Conservation (phyloP, 2,797 vertebrate genomes). For the Xerus rutilus region DNA sequence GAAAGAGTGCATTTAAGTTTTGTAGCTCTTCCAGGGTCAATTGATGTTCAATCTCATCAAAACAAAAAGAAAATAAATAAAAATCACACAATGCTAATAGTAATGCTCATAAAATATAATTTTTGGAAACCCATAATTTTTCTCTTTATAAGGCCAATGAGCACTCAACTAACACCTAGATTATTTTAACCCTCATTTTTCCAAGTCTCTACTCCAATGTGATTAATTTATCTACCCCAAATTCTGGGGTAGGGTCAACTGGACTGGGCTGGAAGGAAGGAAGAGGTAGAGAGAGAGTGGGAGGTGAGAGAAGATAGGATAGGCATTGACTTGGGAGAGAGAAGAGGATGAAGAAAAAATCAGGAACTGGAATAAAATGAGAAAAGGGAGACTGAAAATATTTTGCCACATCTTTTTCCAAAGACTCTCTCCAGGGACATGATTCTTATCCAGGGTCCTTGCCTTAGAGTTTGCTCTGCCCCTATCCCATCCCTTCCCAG, state of each 20-base stretch:
- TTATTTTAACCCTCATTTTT: not conserved
- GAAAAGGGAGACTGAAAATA: not conserved
- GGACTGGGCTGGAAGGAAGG: not conserved
- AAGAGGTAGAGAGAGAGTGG: not conserved
- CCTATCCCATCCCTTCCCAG: rapidly evolving
- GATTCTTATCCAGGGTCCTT: not conserved
- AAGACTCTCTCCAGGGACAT: not conserved
- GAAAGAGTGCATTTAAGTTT: constrained; percentile 89
- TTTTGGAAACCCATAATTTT: not conserved
- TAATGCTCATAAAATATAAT: not conserved
- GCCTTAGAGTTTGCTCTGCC: not conserved
- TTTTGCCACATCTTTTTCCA: not conserved
- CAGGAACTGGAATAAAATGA: not conserved
- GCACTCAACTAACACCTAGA: not conserved
- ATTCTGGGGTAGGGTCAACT: not conserved
- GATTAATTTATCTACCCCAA: not conserved
- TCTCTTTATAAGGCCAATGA: not conserved
- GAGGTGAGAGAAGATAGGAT: not conserved
- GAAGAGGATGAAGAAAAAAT: not conserved
- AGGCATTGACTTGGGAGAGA: not conserved
- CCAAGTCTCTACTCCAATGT: not conserved
- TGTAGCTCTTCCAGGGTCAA: constrained; percentile 88
- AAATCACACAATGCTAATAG: not conserved
- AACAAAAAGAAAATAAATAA: constrained; percentile 66
- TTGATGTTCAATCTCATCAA: constrained; percentile 87